These are phyloP conservation scores for Polypedilum pembai DNA, from an alignment of 1,140 invertebrate genomes.

Conservation along the genomic window DNA sequence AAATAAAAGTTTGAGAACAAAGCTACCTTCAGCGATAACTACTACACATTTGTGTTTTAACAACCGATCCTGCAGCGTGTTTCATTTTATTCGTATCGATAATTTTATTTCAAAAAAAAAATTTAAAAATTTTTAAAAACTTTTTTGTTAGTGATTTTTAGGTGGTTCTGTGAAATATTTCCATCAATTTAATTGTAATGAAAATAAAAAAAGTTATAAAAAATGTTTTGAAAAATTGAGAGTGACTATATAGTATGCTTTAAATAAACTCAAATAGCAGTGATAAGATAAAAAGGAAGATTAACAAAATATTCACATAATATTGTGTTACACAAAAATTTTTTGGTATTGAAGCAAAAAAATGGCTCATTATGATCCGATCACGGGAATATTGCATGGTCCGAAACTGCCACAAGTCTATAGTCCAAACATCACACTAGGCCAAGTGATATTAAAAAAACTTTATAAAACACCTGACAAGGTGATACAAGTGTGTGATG, in stretches of 20 bases:
- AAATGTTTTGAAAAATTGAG: too few relatives aligned
- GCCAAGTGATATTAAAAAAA: not conserved
- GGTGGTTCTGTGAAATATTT: too few relatives aligned
- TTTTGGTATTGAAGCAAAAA: not conserved
- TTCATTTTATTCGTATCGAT: too few relatives aligned
- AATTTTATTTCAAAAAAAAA: too few relatives aligned
- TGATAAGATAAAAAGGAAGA: not conserved
- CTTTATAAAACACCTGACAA: not conserved
- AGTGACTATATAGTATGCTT: too few relatives aligned
- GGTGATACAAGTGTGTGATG: not conserved
- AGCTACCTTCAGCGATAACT: not conserved
- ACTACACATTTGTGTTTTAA: not conserved
- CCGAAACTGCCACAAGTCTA: not conserved
- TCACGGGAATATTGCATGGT: not conserved
- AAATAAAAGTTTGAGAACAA: conserved; percentile 26
- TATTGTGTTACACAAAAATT: too few relatives aligned
- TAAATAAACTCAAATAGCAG: not conserved
- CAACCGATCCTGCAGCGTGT: not conserved
- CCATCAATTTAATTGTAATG: too few relatives aligned
- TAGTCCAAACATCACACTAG: not conserved
- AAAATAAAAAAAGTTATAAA: too few relatives aligned
- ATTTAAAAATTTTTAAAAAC: too few relatives aligned
- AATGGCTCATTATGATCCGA: not conserved
- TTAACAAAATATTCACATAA: not conserved
- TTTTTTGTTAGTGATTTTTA: too few relatives aligned